phyloP scores from a whole-genome alignment of 2,888 invertebrate species.

The Elysia crispata region DNA sequence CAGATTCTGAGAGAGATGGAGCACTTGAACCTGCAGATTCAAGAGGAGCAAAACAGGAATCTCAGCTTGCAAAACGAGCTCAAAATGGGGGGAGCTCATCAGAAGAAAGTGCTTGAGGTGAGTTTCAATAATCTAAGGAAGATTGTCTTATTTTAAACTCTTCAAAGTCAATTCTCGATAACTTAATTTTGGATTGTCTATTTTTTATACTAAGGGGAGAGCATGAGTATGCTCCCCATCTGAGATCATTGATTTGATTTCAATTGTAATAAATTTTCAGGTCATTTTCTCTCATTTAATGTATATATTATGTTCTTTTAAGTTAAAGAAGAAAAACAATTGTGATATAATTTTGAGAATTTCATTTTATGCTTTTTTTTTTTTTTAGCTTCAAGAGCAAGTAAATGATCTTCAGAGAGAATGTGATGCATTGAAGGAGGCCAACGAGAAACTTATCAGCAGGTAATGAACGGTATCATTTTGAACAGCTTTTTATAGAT shows the following conservation, averaged over 20 bases:
- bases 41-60: slow-evolving; percentile 75
- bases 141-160: no score
- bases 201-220: no score
- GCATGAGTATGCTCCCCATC: no score
- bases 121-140: neutral
- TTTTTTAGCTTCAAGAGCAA: slow-evolving; percentile 74
- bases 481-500: no score
- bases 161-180: no score
- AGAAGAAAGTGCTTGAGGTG: slow-evolving; percentile 71
- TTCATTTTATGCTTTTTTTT: neutral
- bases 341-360: neutral
- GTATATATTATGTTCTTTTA: no score
- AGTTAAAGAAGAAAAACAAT: neutral
- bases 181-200: no score
- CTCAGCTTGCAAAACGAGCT: slow-evolving; percentile 74
- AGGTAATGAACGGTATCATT: slow-evolving; percentile 60
- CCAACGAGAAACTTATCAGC: slow-evolving; percentile 77
- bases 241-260: no score
- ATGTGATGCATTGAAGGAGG: slow-evolving; percentile 76
- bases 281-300: no score
- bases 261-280: no score
- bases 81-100: slow-evolving; percentile 65
- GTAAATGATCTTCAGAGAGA: slow-evolving; percentile 74
- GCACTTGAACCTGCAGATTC: slow-evolving; percentile 72
- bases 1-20: slow-evolving; percentile 77